phyloP scores from a whole-genome alignment of 2,888 invertebrate species.

The Eupelmus urozonus region DNA sequence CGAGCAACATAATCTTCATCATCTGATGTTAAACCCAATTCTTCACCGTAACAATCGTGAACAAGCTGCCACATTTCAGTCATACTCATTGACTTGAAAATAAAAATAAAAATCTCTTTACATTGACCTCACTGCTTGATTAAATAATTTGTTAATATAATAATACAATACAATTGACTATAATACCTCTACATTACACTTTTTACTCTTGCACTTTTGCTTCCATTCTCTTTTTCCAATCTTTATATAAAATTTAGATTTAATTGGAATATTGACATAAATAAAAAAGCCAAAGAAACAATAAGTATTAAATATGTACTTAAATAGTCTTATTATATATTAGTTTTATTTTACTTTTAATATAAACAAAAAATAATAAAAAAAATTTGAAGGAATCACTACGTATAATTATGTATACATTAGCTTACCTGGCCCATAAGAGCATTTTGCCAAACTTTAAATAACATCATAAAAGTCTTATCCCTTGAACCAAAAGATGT shows the following conservation, averaged over 20 bases:
- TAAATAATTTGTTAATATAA: constrained; percentile 37
- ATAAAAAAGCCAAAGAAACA: constrained; percentile 58
- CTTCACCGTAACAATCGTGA: constrained; percentile 95
- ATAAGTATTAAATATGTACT: constrained; percentile 55
- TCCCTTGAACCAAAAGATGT: constrained; percentile 96
- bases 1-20: constrained; percentile 91
- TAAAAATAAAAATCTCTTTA: constrained; percentile 30
- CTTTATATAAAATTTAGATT: constrained; percentile 58
- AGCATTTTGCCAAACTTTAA: constrained; percentile 97
- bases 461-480: constrained; percentile 96
- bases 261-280: constrained; percentile 59
- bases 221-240: constrained; percentile 58
- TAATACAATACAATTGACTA: constrained; percentile 54
- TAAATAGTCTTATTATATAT: constrained; percentile 40
- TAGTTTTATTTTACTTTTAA: constrained; percentile 39
- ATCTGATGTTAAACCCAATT: constrained; percentile 94
- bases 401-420: neutral
- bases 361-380: constrained; percentile 40
- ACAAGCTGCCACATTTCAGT: constrained; percentile 85
- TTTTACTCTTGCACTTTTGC: constrained; percentile 57
- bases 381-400: constrained; percentile 1
- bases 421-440: constrained; percentile 86
- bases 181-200: constrained; percentile 58
- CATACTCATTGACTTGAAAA: constrained; percentile 79
- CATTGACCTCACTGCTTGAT: constrained; percentile 22